These are phyloP conservation scores for Calameuta filiformis DNA, from an alignment of 2,888 invertebrate genomes.

Conservation along the genomic window DNA sequence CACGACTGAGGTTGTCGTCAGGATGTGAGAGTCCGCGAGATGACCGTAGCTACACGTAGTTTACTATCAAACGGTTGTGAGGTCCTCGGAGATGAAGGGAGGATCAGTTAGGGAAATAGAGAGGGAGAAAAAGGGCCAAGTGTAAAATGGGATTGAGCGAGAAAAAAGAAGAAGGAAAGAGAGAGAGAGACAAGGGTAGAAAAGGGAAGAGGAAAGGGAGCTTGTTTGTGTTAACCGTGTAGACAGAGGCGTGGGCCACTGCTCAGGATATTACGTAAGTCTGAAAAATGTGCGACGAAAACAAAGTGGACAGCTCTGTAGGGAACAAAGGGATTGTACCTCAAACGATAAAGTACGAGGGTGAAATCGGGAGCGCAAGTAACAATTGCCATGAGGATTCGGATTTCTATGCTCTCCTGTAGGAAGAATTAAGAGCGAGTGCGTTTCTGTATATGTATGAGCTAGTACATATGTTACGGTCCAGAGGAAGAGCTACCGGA, in stretches of 20 bases:
- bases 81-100: background rate
- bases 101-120: background rate
- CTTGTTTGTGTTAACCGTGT: constrained; percentile 54
- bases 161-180: background rate
- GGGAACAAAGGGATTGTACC: constrained; percentile 56
- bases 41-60: background rate
- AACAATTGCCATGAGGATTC: constrained; percentile 34
- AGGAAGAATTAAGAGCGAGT: background rate
- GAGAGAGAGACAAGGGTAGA: constrained; percentile 10
- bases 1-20: constrained; percentile 50
- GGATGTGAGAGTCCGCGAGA: constrained; percentile 2
- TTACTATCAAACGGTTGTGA: background rate
- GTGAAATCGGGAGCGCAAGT: constrained; percentile 52
- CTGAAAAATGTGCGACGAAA: constrained; percentile 57
- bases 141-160: background rate
- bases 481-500: background rate
- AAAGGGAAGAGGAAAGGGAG: constrained; percentile 31
- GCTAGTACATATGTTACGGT: background rate
- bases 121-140: no score
- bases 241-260: constrained; percentile 36
- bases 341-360: constrained; percentile 60
- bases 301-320: constrained; percentile 48
- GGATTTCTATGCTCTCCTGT: background rate
- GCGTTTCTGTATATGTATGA: background rate
- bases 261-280: constrained; percentile 62